Percentiles rank a stretch among this genome's conserved stretches.
These are phyloP conservation scores for Solenopsis fugax DNA, from an alignment of 1,140 invertebrate species.

Conservation along the genomic window DNA sequence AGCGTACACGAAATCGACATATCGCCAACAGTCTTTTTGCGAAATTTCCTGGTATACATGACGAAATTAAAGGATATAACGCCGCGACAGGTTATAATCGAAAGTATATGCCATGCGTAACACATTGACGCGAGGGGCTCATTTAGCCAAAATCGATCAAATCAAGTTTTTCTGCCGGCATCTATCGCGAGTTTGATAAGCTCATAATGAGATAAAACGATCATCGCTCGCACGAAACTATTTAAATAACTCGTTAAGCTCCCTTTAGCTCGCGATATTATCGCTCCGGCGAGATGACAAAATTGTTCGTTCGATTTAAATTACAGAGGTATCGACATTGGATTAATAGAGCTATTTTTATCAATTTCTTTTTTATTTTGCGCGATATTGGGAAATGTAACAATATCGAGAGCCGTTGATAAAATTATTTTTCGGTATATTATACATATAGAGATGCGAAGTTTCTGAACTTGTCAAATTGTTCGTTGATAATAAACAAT, in stretches of 20 bases:
- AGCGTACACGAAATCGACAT: constrained; percentile 34
- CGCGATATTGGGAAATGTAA: constrained; percentile 15
- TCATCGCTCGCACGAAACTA: constrained; percentile 30
- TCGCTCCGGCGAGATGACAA: constrained; percentile 10
- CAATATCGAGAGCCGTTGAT: background rate
- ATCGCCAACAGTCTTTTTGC: constrained; percentile 17
- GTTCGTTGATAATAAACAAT: background rate
- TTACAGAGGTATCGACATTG: constrained; percentile 14
- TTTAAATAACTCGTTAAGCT: constrained; percentile 55
- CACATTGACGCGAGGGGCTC: background rate
- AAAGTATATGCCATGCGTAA: background rate
- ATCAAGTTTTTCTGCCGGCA: constrained; percentile 29
- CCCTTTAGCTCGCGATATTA: constrained; percentile 29
- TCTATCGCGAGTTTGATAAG: constrained; percentile 44
- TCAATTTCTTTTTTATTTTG: background rate
- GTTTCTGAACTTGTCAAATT: background rate
- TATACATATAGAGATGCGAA: background rate
- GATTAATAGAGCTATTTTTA: background rate
- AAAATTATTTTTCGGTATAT: constrained; percentile 19
- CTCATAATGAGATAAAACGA: constrained; percentile 48
- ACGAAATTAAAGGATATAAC: constrained; percentile 24
- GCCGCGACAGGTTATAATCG: constrained; percentile 16
- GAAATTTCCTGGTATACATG: constrained; percentile 2
- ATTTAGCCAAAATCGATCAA: constrained; percentile 44
- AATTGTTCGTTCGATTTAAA: constrained; percentile 40